These are phyloP conservation scores for Standfussiana lucernea DNA, from an alignment of 2,888 invertebrate species.

Conservation along the genomic window DNA sequence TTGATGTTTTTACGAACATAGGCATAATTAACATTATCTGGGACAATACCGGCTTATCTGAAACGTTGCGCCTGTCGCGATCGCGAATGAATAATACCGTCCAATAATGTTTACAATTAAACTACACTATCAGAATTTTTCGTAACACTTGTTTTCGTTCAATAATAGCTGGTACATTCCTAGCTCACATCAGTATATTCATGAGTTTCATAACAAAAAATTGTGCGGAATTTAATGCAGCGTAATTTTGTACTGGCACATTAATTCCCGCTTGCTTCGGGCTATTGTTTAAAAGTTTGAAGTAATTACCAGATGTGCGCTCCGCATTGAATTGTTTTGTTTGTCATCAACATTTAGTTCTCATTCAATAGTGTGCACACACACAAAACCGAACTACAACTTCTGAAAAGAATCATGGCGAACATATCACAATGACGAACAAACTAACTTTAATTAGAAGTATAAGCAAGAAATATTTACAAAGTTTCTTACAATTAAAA, in stretches of 20 bases:
- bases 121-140: constrained; percentile 70
- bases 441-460: not conserved
- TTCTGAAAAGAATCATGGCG: constrained; percentile 25
- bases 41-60: constrained; percentile 78
- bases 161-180: constrained; percentile 31
- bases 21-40: constrained; percentile 75
- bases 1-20: constrained; percentile 70
- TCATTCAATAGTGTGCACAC: constrained; percentile 48
- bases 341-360: constrained; percentile 56
- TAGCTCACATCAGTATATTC: constrained; percentile 28
- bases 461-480: not conserved
- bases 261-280: constrained; percentile 13
- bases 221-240: constrained; percentile 12
- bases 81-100: constrained; percentile 73
- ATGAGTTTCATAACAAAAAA: constrained; percentile 7
- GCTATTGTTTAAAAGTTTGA: constrained; percentile 46
- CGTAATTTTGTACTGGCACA: constrained; percentile 9
- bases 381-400: constrained; percentile 32
- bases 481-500: not conserved
- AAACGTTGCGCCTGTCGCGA: constrained; percentile 73
- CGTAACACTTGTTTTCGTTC: constrained; percentile 45
- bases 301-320: constrained; percentile 62
- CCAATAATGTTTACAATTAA: constrained; percentile 73
- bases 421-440: constrained; percentile 12
- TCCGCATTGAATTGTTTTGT: constrained; percentile 59